Evolutionary conservation across 2,797 vertebrate genomes (phyloP).

Genomic region (Diceros bicornis): DNA sequence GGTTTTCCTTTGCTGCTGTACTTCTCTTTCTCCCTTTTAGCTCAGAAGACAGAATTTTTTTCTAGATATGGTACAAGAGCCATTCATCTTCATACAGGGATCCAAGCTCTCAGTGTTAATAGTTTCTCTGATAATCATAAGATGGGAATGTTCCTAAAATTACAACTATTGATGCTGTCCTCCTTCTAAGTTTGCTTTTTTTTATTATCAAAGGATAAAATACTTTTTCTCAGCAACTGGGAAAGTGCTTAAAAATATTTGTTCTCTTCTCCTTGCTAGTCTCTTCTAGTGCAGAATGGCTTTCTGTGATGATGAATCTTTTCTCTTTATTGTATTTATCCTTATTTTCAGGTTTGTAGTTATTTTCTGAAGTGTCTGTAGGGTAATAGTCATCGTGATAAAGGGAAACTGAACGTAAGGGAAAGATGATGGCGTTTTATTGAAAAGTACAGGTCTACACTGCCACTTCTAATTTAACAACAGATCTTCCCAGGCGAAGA

Average conservation of each 20-base stretch:
- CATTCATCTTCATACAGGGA: neutral
- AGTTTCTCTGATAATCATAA: neutral
- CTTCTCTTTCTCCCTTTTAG: neutral
- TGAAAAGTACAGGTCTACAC: neutral
- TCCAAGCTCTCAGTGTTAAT: neutral
- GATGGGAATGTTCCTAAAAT: neutral
- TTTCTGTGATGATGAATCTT: neutral
- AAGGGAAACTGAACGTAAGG: neutral
- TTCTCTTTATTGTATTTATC: neutral
- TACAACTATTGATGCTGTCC: neutral
- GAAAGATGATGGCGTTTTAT: neutral
- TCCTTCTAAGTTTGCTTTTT: neutral
- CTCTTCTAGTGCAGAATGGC: neutral
- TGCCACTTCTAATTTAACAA: neutral
- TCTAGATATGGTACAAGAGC: neutral
- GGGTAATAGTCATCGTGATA: neutral
- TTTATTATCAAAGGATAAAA: slow-evolving; percentile 34
- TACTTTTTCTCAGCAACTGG: neutral
- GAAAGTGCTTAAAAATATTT: neutral
- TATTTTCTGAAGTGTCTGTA: neutral
- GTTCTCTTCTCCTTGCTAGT: neutral
- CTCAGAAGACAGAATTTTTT: neutral
- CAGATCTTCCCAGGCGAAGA: neutral
- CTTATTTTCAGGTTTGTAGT: slow-evolving; percentile 25
- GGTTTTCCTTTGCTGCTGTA: slow-evolving; percentile 12